Conservation (phyloP, 2,888 invertebrate species). For the Macrosoma leucophasiata region DNA sequence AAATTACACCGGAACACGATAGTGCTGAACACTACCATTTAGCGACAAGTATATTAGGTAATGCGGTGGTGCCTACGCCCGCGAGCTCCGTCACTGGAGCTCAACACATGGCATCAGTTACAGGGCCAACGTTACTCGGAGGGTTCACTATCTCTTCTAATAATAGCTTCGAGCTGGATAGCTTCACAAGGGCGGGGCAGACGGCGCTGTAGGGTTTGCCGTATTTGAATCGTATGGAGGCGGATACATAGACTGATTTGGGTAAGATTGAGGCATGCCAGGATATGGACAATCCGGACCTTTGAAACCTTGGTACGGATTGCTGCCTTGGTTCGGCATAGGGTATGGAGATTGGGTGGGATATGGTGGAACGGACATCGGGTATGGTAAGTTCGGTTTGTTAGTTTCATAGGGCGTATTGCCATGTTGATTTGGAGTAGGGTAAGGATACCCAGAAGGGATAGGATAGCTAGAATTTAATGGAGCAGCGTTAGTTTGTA, state of each 20-base stretch:
- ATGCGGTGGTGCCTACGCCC: too few relatives aligned
- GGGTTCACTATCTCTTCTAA: too few relatives aligned
- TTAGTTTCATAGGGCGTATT: too few relatives aligned
- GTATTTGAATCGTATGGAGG: neutral
- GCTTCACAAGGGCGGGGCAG: slow-evolving; percentile 12
- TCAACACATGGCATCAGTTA: too few relatives aligned
- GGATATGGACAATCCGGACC: slow-evolving; percentile 9
- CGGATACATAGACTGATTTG: neutral
- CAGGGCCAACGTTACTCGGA: too few relatives aligned
- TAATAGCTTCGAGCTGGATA: too few relatives aligned
- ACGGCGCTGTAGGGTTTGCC: slow-evolving; percentile 3
- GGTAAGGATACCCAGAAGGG: slow-evolving; percentile 7
- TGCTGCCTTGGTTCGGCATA: slow-evolving; percentile 1
- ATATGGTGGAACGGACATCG: slow-evolving; percentile 4
- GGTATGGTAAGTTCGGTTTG: slow-evolving; percentile 4
- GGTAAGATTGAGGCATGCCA: slow-evolving; percentile 2
- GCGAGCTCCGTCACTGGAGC: too few relatives aligned
- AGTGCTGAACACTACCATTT: too few relatives aligned
- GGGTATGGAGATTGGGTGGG: slow-evolving; percentile 7
- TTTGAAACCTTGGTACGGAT: slow-evolving; percentile 17
- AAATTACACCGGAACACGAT: too few relatives aligned
- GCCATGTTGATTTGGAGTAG: slow-evolving; percentile 8
- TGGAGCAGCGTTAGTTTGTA: slow-evolving; percentile 9
- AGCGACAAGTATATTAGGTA: too few relatives aligned
- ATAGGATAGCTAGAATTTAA: slow-evolving; percentile 5